phyloP scores from a whole-genome alignment of 2,113 vertebrate genomes.

The Microtus ochrogaster region DNA sequence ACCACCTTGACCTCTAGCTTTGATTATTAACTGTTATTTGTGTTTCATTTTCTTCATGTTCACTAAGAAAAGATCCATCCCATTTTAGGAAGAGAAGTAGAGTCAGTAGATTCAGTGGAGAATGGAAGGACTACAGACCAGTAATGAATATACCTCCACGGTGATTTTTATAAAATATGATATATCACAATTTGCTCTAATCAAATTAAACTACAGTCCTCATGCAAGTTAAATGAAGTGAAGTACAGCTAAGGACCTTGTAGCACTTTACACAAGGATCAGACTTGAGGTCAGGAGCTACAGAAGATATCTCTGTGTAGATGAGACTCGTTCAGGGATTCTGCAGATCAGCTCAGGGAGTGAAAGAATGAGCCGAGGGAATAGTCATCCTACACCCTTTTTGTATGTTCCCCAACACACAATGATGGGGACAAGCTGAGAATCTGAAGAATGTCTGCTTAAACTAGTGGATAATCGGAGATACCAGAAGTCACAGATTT shows the following conservation, averaged over 20 bases:
- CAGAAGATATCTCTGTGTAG: too few relatives aligned
- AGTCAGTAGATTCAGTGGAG: neutral
- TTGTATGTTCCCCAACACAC: neutral
- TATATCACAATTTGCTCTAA: neutral
- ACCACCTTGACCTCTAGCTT: too few relatives aligned
- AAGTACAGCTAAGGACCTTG: neutral
- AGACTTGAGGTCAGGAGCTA: neutral
- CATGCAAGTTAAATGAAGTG: neutral
- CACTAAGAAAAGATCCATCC: neutral
- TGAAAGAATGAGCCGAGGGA: neutral
- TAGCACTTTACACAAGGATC: too few relatives aligned
- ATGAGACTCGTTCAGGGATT: neutral
- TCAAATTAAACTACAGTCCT: neutral
- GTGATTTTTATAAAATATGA: neutral
- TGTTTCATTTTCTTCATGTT: neutral
- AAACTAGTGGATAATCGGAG: neutral
- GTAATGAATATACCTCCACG: neutral
- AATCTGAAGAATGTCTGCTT: neutral
- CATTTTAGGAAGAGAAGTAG: neutral
- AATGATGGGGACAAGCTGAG: neutral
- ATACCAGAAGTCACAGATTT: neutral
- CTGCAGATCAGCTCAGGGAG: neutral
- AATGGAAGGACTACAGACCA: neutral
- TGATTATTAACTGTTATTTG: neutral
- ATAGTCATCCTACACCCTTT: too few relatives aligned